Percentiles rank a stretch among this genome's conserved stretches.
phyloP scores from a whole-genome alignment of 2,888 invertebrate genomes.

The Petrophora chlorosata region DNA sequence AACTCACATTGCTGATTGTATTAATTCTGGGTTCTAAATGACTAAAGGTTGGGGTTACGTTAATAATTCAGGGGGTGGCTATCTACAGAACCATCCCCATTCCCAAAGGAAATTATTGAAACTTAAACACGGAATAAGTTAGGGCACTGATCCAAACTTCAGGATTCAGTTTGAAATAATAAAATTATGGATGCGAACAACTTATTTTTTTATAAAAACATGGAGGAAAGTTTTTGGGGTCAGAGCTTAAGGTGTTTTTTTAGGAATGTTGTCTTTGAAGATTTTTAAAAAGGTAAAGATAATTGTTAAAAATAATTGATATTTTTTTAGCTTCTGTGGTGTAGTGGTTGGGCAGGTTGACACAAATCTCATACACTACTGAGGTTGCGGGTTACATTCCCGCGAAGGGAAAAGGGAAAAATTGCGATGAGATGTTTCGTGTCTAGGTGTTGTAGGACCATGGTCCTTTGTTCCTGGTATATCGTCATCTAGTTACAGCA shows the following conservation, averaged over 20 bases:
- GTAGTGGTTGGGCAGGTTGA: too few species aligned
- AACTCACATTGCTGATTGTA: slow-evolving; percentile 33
- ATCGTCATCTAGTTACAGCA: too few species aligned
- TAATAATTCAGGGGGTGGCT: slow-evolving; percentile 68
- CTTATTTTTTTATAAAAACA: slow-evolving; percentile 30
- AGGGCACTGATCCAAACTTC: slow-evolving; percentile 27
- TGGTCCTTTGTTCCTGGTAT: too few species aligned
- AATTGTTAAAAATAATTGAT: too few species aligned
- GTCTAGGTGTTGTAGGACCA: too few species aligned
- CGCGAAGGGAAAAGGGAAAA: too few species aligned
- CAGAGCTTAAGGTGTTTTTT: background rate
- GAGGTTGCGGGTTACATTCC: too few species aligned
- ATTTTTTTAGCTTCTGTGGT: too few species aligned
- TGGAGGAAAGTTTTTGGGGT: background rate
- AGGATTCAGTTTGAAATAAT: slow-evolving; percentile 53
- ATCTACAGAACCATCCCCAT: slow-evolving; percentile 65
- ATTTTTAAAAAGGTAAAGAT: too few species aligned
- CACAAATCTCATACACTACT: too few species aligned
- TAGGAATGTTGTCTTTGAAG: background rate
- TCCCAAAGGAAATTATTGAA: slow-evolving; percentile 76
- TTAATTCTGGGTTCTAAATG: slow-evolving; percentile 49
- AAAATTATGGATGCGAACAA: slow-evolving; percentile 41
- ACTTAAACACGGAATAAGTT: slow-evolving; percentile 65
- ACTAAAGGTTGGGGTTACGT: slow-evolving; percentile 53
- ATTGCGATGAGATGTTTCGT: too few species aligned